phyloP scores from a whole-genome alignment of 2,113 vertebrate genomes.

The Anas platyrhynchos region DNA sequence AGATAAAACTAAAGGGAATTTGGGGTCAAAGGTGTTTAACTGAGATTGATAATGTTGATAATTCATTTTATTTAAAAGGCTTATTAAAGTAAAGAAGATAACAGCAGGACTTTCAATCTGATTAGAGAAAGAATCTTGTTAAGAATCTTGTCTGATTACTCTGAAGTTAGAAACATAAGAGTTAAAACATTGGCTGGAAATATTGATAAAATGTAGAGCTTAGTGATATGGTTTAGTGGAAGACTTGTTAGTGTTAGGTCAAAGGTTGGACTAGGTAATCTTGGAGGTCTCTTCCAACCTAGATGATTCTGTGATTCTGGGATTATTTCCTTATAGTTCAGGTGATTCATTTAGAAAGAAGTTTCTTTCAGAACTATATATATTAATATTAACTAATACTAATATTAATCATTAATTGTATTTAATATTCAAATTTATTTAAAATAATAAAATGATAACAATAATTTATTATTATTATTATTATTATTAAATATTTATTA shows the following conservation, averaged over 20 bases:
- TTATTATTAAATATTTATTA: too few relatives aligned
- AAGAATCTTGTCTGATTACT: conserved; percentile 11
- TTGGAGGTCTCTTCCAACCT: too few relatives aligned
- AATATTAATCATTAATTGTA: too few relatives aligned
- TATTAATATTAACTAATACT: too few relatives aligned
- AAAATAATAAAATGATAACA: too few relatives aligned
- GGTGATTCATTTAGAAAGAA: not conserved
- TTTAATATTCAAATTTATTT: too few relatives aligned
- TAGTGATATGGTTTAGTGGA: too few relatives aligned
- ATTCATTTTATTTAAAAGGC: conserved; percentile 29
- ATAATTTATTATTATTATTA: too few relatives aligned
- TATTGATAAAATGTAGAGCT: not conserved
- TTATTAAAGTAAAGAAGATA: conserved; percentile 53
- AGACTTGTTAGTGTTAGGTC: too few relatives aligned
- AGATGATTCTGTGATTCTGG: too few relatives aligned
- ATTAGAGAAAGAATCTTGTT: conserved; percentile 29
- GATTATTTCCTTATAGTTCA: not conserved
- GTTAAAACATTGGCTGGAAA: not conserved
- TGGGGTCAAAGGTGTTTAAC: not conserved
- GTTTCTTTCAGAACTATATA: not conserved
- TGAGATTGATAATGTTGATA: not conserved
- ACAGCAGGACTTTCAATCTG: conserved; percentile 4
- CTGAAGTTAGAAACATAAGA: not conserved
- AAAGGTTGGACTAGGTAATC: too few relatives aligned
- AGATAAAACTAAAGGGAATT: not conserved